Evolutionary conservation across 2,113 vertebrate species (phyloP), one percentile per base, ranked within the genome.

Genomic region (Paratilapia polleni): DNA sequence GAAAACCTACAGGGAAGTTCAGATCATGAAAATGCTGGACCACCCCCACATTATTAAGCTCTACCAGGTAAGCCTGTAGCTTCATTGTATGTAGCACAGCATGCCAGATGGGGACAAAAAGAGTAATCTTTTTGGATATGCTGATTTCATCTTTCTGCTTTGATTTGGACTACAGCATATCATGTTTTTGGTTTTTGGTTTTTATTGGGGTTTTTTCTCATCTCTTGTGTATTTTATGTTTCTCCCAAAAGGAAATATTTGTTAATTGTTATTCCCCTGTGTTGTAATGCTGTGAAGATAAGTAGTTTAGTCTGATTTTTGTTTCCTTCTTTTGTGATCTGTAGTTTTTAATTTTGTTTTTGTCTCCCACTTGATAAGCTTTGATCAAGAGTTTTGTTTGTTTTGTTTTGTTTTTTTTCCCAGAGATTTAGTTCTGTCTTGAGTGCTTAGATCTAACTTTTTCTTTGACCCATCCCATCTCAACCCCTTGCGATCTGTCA

Each of bases 1-100:
- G 95, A 99, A 99, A 94, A 98, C 98, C 94, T 99, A 99, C 94
- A 95, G 98, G 85, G 98, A 99, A 90, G 98, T 99, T 76, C 97
- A 99, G 94, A 99, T 99, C 92, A 99, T 99, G 98, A 99, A 99
- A 91, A 97, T 99, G 97, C 95, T 98, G 76, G 97, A 99, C 94
- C 98, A 99, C 84, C 97, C 98, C 8, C 97, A 99, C 91, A 99
- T 99, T 83, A 99, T 99, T 92, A 99, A 98, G 92, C 97, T 99
- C 68, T 99, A 99, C 93, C 98, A 99, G 98, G 98, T 99, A 93
- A 68, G 68, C 22, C 9, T 52, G 17, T 26, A 10, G 58, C 54
- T 64, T 59, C 17, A 9, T 54, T 73, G 26, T 73, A 11, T 34
- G 47, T 34, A 54, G 26, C 2, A 0, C 7, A 54, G 47, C 47